A percentile compares a stretch with the other conserved stretches of the same genome.
phyloP scores from a whole-genome alignment of 2,113 vertebrate genomes.

The Syngnathus floridae region DNA sequence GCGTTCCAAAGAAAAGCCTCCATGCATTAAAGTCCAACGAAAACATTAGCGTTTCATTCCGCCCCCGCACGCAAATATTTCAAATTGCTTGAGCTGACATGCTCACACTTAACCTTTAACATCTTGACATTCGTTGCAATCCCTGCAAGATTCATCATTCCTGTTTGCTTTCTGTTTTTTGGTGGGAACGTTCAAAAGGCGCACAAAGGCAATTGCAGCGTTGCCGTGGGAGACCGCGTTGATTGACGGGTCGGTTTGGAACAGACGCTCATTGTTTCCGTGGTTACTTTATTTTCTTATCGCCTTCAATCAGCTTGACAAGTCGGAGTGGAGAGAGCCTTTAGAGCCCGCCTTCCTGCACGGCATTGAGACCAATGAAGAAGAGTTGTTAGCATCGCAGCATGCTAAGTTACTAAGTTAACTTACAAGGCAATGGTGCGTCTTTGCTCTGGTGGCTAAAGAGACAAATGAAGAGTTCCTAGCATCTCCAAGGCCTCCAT shows the following conservation, averaged over 20 bases:
- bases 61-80: background rate
- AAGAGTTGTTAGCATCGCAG: background rate
- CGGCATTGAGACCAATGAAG: too few species aligned
- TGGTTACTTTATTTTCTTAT: background rate
- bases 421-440: background rate
- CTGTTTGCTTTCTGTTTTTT: background rate
- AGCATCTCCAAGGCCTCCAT: too few species aligned
- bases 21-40: background rate
- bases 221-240: background rate
- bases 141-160: background rate
- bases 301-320: background rate
- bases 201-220: background rate
- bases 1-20: background rate
- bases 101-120: background rate
- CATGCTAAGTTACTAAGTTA: background rate
- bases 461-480: too few species aligned
- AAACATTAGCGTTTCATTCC: background rate
- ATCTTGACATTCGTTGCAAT: background rate
- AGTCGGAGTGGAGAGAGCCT: background rate
- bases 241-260: background rate
- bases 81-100: background rate
- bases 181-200: background rate
- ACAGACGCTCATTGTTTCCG: background rate
- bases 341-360: background rate
- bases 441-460: too few species aligned